Percentiles rank a stretch among this genome's conserved stretches.
phyloP scores from a whole-genome alignment of 2,888 invertebrate species.

The Seira sanloemensis region DNA sequence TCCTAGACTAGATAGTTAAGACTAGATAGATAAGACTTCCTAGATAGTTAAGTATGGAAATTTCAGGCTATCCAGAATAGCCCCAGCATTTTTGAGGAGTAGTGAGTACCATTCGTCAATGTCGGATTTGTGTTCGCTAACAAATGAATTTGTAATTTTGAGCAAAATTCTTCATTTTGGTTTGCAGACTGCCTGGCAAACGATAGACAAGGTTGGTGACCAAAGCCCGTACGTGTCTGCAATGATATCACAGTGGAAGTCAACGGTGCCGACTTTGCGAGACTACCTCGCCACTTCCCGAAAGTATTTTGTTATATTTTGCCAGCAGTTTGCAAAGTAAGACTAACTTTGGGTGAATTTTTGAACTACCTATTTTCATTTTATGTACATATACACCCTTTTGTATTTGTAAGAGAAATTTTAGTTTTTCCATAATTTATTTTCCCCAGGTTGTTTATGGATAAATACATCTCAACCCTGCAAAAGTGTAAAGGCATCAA shows the following conservation, averaged over 20 bases:
- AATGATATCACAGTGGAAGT: conserved; percentile 90
- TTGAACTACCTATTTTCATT: too few species aligned
- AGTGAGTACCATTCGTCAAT: too few species aligned
- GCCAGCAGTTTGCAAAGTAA: conserved; percentile 93
- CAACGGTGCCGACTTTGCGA: conserved; percentile 90
- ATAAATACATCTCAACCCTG: conserved; percentile 92
- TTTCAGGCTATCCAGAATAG: too few species aligned
- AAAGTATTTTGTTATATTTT: conserved; percentile 98
- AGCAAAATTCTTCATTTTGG: conserved; percentile 41
- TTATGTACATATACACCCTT: too few species aligned
- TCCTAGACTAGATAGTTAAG: not conserved
- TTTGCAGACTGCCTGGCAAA: conserved; percentile 89
- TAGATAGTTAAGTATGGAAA: too few species aligned
- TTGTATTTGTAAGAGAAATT: too few species aligned
- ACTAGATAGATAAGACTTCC: not conserved
- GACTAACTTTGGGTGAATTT: too few species aligned
- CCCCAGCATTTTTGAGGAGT: too few species aligned
- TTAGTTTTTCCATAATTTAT: conserved; percentile 29
- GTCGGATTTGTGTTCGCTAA: too few species aligned
- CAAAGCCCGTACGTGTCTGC: conserved; percentile 96
- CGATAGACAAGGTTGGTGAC: conserved; percentile 95
- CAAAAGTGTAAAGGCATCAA: conserved; percentile 94
- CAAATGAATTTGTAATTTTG: too few species aligned
- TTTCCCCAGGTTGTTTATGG: conserved; percentile 87
- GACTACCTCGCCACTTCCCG: conserved; percentile 93